Evolutionary conservation across 1,140 invertebrate genomes (phyloP), one percentile per base, ranked within the genome.

Genomic region (Lineus longissimus): DNA sequence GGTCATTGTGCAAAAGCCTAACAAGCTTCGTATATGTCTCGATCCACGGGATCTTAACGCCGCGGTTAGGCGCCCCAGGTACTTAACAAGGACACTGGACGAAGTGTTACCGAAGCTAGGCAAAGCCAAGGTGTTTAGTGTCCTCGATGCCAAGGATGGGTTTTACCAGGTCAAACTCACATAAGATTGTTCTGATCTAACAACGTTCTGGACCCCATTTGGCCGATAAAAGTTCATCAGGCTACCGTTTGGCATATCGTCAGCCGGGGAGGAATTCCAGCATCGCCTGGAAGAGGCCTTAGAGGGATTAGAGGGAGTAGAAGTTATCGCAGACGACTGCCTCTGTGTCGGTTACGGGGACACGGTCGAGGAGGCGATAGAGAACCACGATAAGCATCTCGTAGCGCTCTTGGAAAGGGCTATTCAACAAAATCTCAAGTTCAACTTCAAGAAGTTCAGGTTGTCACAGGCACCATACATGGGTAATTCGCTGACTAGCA

Each of bases 11-110:
- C 2, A 63, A 0, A 61, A 27, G 58, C 65, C 64, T 19, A 55
- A 66, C 29, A 69, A 63, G 62, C 27, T 72, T 2, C 30, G 68
- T 29, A 67, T 70, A 9, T 72, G 67, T 40, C 43, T 70, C 2
- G 59, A 71, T 36, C 65, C 72, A 6, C 66, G 56, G 47, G 67
- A 74, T 45, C 54, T 74, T 6, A 74, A 70, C 40, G 36, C 30
- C 27, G 67, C 70, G 13, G 69, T 72, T 17, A 2, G 58, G 17
- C 33, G 68, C 40, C 63, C 66, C 62, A 70, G 71, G 51, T 55
- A 65, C 40, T 60, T 58, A 11, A 58, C 63, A 27, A 59, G 51
- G 22, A 65, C 33, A 2, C 56, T 65, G 17, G 61, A 68, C 2
- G 63, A 70, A 23, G 59, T 65, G 17, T n/a, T 31, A 22, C 22